Evolutionary conservation across 1,140 invertebrate genomes (phyloP).

Genomic region (Lamellibrachia luymesi): DNA sequence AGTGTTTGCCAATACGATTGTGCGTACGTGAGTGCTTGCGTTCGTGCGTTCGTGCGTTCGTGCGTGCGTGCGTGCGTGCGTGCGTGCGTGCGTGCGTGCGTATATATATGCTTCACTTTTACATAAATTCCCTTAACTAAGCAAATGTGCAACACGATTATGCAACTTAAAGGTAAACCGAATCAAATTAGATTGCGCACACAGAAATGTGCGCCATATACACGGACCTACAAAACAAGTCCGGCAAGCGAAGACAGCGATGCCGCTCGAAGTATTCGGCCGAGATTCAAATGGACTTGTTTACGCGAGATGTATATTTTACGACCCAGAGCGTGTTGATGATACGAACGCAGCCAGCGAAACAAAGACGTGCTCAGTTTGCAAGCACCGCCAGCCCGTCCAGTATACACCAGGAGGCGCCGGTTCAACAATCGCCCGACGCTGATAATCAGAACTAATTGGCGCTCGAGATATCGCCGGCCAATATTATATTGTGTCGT

Average conservation of each 20-base stretch:
- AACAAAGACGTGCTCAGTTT: background rate
- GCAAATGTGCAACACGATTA: too few relatives aligned
- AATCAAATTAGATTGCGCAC: too few relatives aligned
- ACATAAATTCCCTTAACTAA: too few relatives aligned
- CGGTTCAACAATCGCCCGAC: background rate
- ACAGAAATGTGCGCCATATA: too few relatives aligned
- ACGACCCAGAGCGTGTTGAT: background rate
- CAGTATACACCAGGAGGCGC: background rate
- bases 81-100: background rate
- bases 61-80: background rate
- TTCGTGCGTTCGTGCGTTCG: background rate
- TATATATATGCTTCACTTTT: too few relatives aligned
- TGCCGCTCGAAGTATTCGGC: too few relatives aligned
- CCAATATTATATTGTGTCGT: background rate
- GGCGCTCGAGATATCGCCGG: background rate
- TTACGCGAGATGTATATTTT: background rate
- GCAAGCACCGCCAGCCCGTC: background rate
- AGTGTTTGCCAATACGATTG: background rate
- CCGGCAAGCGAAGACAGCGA: background rate
- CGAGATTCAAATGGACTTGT: background rate
- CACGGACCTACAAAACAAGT: background rate
- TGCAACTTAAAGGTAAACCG: too few relatives aligned
- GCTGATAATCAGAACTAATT: slow-evolving; percentile 1
- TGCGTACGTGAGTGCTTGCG: background rate
- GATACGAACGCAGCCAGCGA: background rate